A percentile compares a stretch with the other conserved stretches of the same genome.
Evolutionary conservation across 2,888 invertebrate genomes (phyloP).

Genomic region (Oscheius myriophilus): DNA sequence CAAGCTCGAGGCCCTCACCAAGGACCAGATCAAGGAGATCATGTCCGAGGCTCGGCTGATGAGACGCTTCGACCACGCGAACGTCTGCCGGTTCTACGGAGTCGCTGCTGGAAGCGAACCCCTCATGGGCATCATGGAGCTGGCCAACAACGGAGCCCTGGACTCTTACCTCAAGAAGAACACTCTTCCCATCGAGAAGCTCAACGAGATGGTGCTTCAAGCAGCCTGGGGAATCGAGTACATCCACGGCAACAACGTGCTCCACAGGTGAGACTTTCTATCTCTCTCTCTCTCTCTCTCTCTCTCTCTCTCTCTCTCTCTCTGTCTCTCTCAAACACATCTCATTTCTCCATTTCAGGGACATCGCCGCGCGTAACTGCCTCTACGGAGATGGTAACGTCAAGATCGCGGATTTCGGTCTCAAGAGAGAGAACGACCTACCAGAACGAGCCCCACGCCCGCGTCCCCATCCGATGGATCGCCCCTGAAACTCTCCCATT

Average conservation of each 20-base stretch:
- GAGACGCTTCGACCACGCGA: constrained; percentile 56
- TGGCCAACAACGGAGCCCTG: constrained; percentile 53
- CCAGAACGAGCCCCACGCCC: constrained; percentile 26
- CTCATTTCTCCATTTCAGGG: constrained; percentile 28
- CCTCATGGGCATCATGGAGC: constrained; percentile 58
- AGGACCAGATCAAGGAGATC: too few relatives aligned
- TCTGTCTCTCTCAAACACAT: too few relatives aligned
- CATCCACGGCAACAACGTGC: constrained; percentile 38
- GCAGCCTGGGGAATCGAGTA: constrained; percentile 57
- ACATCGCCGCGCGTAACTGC: constrained; percentile 50
- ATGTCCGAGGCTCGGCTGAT: constrained; percentile 55
- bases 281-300: too few relatives aligned
- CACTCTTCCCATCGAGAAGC: neutral
- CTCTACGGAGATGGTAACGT: constrained; percentile 46
- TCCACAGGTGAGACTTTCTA: constrained; percentile 19
- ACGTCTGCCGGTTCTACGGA: constrained; percentile 47
- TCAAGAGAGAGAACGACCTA: constrained; percentile 42
- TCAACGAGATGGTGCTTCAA: constrained; percentile 26
- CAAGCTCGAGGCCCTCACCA: too few relatives aligned
- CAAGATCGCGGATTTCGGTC: constrained; percentile 52
- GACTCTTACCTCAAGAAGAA: constrained; percentile 54
- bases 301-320: too few relatives aligned
- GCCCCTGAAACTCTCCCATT: too few relatives aligned
- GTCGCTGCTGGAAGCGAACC: constrained; percentile 57
- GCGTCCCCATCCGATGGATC: constrained; percentile 47